Evolutionary conservation across 2,888 invertebrate genomes (phyloP).

Genomic region (Abrostola tripartita): DNA sequence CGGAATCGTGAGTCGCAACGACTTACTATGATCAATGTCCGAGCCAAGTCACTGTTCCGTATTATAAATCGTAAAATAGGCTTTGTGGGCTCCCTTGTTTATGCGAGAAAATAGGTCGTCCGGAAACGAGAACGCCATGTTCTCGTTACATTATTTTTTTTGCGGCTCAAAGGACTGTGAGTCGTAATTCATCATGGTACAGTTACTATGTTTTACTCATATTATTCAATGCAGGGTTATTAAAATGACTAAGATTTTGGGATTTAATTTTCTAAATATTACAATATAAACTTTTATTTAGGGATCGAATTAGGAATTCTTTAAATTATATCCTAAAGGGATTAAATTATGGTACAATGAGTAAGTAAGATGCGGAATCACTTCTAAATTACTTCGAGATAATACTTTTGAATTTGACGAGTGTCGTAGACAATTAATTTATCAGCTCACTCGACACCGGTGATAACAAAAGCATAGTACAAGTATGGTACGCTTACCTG

Average conservation of each 20-base stretch:
- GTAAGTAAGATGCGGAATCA: too few relatives aligned
- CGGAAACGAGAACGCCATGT: conserved; percentile 38
- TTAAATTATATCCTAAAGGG: too few relatives aligned
- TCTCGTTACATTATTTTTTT: conserved; percentile 25
- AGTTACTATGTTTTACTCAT: background rate
- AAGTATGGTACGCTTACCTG: too few relatives aligned
- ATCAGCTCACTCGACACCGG: background rate
- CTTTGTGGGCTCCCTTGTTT: conserved; percentile 43
- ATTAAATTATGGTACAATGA: too few relatives aligned
- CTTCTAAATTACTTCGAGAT: too few relatives aligned
- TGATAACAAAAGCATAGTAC: too few relatives aligned
- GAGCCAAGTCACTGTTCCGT: conserved; percentile 36
- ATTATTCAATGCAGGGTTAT: background rate
- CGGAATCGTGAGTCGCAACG: conserved; percentile 50
- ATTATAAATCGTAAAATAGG: conserved; percentile 41
- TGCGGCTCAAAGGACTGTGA: conserved; percentile 27
- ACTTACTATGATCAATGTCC: conserved; percentile 47
- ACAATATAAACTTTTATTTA: too few relatives aligned
- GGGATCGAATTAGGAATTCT: too few relatives aligned
- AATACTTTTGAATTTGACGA: too few relatives aligned
- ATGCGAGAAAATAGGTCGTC: conserved; percentile 51
- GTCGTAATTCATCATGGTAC: conserved; percentile 26
- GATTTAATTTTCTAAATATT: background rate
- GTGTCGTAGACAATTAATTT: too few relatives aligned
- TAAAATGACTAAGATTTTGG: background rate